phyloP scores from a whole-genome alignment of 2,113 vertebrate genomes.

The rat (Rattus norvegicus) region GRCr8 NC_086024.1:116325001-116325500 shows the following conservation, averaged over 20 bases:
- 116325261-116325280: slow-evolving; percentile 40
- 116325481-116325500: neutral
- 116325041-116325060: neutral
- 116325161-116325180: neutral
- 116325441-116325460: neutral
- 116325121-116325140: neutral
- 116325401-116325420: slow-evolving; percentile 17
- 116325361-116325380: neutral
- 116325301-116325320: neutral
- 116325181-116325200: neutral
- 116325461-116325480: neutral
- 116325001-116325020: neutral
- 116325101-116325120: neutral
- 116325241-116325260: slow-evolving; percentile 46
- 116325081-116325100: neutral
- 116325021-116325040: slow-evolving; percentile 28
- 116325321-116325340: neutral
- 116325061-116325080: neutral
- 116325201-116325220: neutral
- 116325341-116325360: slow-evolving; percentile 1
- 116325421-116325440: neutral
- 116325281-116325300: slow-evolving; percentile 32
- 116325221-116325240: neutral
- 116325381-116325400: neutral
- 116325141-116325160: neutral